Evolutionary conservation across 23 tunicate species (phyloP), one percentile per base, ranked within the genome.

Genomic region (Diplosoma virens): DNA sequence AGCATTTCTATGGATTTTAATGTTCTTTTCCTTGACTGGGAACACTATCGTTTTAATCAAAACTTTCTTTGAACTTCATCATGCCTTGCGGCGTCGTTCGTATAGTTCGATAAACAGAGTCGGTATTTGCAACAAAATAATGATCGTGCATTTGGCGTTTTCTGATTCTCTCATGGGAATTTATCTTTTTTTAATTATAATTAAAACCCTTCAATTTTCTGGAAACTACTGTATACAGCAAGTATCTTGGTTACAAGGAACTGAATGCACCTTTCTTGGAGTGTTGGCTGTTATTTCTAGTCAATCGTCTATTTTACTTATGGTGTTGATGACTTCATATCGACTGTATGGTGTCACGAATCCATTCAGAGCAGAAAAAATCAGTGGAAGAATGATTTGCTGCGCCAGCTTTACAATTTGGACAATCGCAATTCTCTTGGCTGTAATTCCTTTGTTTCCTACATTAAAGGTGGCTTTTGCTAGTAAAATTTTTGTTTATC

Each of bases 151-250:
- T 68, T 66, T 87, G 1, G 78, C 86, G 25, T 23, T 80, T 18
- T 60, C 93, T 0, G 93, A 87, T 58, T 80, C 80, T 45, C 72
- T 87, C 32, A 87, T 87, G 93, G 93, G 93, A 48, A 36, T 80
- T 35, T 87, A 87, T 58, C 72, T 87, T 37, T 55, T 87, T 5
- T 16, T 37, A 0, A 59, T 80, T 33, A 77, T 27, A 9, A 52
- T 80, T 41, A 75, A 75, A 56, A 72, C 81, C 9, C 27, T 67
- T 1, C 30, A 71, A 47, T 80, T 64, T 73, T 69, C 71, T 30
- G 92, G 70, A 25, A 71, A 4, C 20, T 87, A 74, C 48, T 87
- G 93, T 66, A 6, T 16, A 27, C 32, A 66, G 5, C 37, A 60
- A 33, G 33, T 35, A 55, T 50, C 50, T 18, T 87, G 93, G 93